phyloP scores from a whole-genome alignment of 2,797 vertebrate species.

The Peromyscus nudipes region DNA sequence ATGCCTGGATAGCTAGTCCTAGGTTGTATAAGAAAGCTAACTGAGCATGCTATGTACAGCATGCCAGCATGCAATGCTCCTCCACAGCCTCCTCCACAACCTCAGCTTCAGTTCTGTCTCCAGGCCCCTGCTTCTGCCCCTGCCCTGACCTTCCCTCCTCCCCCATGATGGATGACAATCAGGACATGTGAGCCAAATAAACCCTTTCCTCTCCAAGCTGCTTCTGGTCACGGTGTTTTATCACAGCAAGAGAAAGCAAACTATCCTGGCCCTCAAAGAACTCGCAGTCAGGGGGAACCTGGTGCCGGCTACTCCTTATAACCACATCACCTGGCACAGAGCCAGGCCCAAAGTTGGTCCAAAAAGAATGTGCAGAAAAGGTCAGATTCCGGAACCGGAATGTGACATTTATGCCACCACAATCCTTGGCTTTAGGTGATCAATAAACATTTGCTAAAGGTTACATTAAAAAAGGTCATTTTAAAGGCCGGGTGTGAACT shows the following conservation, averaged over 20 bases:
- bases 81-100: no score
- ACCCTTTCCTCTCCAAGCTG: not conserved
- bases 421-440: not conserved
- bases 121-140: not conserved
- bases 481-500: not conserved
- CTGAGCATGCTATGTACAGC: not conserved
- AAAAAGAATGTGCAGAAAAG: not conserved
- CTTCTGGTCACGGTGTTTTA: not conserved
- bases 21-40: no score
- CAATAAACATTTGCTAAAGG: not conserved
- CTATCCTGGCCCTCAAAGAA: not conserved
- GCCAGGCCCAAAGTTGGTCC: not conserved
- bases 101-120: not conserved
- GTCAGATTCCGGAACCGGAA: not conserved
- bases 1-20: no score
- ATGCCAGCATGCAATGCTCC: not conserved
- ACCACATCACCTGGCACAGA: not conserved
- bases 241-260: not conserved
- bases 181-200: not conserved
- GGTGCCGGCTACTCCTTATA: fast-evolving
- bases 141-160: not conserved
- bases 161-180: not conserved
- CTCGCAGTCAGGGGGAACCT: not conserved
- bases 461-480: not conserved
- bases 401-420: not conserved